Conservation (phyloP, 30 jellyfish, hydroid and myxozoan species). For the Pseudorhiza aurosa region DNA sequence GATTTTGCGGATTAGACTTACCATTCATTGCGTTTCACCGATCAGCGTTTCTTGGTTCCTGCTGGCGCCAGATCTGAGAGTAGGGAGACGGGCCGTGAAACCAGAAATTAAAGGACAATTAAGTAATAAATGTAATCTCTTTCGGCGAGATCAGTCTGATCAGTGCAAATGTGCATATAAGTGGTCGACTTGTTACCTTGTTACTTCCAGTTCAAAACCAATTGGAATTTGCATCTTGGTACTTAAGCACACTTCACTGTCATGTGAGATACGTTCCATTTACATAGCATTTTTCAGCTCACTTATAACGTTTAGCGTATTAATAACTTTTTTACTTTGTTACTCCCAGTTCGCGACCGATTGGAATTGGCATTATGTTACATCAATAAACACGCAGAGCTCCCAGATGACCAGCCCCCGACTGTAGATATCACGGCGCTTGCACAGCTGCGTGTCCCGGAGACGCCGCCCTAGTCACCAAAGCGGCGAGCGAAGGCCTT, state of each 20-base stretch:
- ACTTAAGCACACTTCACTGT: conserved; percentile 5
- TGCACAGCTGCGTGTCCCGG: too few relatives aligned
- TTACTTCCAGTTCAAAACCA: conserved; percentile 11
- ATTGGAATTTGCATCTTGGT: background rate
- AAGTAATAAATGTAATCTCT: conserved; percentile 48
- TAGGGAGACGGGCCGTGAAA: conserved; percentile 34
- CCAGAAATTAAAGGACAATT: conserved; percentile 52
- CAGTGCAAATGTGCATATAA: background rate
- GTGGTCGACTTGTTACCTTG: conserved; percentile 24
- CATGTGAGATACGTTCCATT: too few relatives aligned
- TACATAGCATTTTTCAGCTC: too few relatives aligned
- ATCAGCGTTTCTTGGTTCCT: conserved; percentile 45
- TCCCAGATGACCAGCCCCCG: too few relatives aligned
- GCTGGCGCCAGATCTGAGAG: conserved; percentile 64
- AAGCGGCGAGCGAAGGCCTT: too few relatives aligned
- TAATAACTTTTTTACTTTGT: too few relatives aligned
- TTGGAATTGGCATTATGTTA: too few relatives aligned
- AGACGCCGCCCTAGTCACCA: too few relatives aligned
- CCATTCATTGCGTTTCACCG: conserved; percentile 53
- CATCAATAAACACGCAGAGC: too few relatives aligned
- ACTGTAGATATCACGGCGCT: too few relatives aligned
- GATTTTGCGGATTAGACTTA: conserved; percentile 39
- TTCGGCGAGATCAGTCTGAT: conserved; percentile 15
- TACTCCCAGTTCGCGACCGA: too few relatives aligned
- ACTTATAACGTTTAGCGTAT: too few relatives aligned